Base-by-base conservation (phyloP, 1,140 invertebrate species). In the Myzus persicae region DNA sequence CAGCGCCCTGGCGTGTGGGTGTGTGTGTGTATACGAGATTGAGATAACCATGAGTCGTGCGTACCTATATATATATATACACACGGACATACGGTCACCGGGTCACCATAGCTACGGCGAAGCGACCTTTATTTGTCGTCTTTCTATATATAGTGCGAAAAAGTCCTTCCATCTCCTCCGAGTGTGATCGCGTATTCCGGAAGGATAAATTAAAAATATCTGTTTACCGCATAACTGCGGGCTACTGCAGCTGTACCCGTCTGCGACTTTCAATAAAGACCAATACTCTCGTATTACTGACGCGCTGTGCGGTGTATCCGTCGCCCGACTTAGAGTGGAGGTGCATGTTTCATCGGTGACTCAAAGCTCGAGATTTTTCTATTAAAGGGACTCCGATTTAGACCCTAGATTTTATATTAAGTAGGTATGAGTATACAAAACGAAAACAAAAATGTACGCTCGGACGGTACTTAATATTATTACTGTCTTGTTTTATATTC, bases 31-130 rank as follows among this genome's bases (percentile, higher is more conserved):
- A 4, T n/a, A 26, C n/a, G 31, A 88, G 85, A 88, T 88, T 88
- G 42, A 46, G 85, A 87, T 88, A 88, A 46, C 85, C 44, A 36
- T 22, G 8, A 31, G 40, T 31, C 26, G 84, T 85, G 40, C 26
- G 82, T 85, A 40, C 1, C 22, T 22, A 9, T 38, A 40, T 81
- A 81, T 81, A 24, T 8, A 22, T 24, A 40, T 82, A 40, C 7
- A n/a, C n/a, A 9, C n/a, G 36, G 7, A 84, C 8, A 82, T 38
- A 38, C 76, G 76, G 59, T 76, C 59, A 76, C n/a, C 31, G 38
- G 84, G 42, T 85, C 84, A 85, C 84, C 84, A 85, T 85, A 40
- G 84, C 84, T 85, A 85, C 84, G 84, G 38, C 84, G 14, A 5
- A 85, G 14, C 14, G 84, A 85, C 84, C 84, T 85, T 85, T 85